Conservation (phyloP, 2,888 invertebrate species). For the Andrena marginata region DNA sequence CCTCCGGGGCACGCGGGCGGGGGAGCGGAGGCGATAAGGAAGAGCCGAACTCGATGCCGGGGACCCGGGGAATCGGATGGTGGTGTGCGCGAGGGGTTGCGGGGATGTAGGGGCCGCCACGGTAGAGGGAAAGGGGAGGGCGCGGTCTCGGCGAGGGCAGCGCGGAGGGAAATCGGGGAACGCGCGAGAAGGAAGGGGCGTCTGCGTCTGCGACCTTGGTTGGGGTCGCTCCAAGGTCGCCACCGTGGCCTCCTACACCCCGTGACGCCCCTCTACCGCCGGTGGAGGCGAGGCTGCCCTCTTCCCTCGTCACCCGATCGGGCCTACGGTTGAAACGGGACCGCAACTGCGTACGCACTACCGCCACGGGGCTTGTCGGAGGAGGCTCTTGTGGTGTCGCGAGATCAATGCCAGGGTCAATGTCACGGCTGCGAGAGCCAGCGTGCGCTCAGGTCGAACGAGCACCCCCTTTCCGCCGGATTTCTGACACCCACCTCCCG, state of each 20-base stretch:
- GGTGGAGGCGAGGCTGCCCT: slow-evolving; percentile 61
- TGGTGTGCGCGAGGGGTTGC: neutral
- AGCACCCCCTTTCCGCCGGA: neutral
- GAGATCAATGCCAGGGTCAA: slow-evolving; percentile 84
- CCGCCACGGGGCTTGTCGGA: slow-evolving; percentile 28
- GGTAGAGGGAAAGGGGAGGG: slow-evolving; percentile 33
- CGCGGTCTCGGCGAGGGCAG: slow-evolving; percentile 47
- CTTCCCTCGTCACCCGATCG: slow-evolving; percentile 61
- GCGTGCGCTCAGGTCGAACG: slow-evolving; percentile 47
- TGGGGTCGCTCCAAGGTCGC: slow-evolving; percentile 70
- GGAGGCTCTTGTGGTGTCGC: slow-evolving; percentile 51
- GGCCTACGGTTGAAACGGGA: slow-evolving; percentile 60
- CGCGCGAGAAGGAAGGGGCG: slow-evolving; percentile 57
- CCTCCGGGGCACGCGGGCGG: neutral
- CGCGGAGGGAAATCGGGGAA: slow-evolving; percentile 56
- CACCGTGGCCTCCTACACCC: slow-evolving; percentile 55
- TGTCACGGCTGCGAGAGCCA: slow-evolving; percentile 73
- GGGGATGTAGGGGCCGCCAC: slow-evolving; percentile 5
- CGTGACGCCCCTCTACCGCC: slow-evolving; percentile 13
- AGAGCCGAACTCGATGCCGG: slow-evolving; percentile 40
- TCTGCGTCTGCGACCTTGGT: slow-evolving; percentile 71
- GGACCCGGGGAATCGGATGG: slow-evolving; percentile 20
- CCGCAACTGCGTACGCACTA: slow-evolving; percentile 61
- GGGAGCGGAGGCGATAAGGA: slow-evolving; percentile 35
- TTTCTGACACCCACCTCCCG: slow-evolving; percentile 1